Evolutionary conservation across 2,797 vertebrate species (phyloP).

Genomic region (Diceros bicornis): DNA sequence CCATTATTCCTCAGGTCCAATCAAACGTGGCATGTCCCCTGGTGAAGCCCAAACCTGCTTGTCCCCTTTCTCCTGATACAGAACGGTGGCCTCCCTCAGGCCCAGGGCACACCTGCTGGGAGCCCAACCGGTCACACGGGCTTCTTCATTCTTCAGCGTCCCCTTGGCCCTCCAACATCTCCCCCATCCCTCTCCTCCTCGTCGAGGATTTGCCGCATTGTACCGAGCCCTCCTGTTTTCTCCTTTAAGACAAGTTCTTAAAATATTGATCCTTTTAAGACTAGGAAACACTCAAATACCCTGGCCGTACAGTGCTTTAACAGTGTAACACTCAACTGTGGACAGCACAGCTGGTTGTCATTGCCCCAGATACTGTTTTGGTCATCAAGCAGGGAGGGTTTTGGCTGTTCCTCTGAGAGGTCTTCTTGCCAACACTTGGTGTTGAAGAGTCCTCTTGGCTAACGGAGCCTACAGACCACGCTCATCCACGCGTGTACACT

Average conservation of each 20-base stretch:
- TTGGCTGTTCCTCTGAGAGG: not conserved
- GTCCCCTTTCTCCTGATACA: not conserved
- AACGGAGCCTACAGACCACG: accelerated
- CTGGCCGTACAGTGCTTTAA: too few relatives aligned
- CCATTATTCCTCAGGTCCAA: not conserved
- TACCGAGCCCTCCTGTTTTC: not conserved
- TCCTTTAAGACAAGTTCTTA: not conserved
- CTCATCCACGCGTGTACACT: accelerated
- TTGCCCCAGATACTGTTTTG: accelerated
- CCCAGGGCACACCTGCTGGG: not conserved
- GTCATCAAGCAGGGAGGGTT: accelerated
- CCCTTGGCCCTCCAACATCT: not conserved
- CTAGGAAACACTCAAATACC: accelerated
- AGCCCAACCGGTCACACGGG: not conserved
- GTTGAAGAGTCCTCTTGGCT: not conserved
- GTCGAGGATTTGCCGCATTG: not conserved
- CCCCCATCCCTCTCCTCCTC: not conserved
- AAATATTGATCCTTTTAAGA: not conserved
- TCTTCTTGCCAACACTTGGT: accelerated
- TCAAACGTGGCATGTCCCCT: accelerated
- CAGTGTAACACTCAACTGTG: too few relatives aligned
- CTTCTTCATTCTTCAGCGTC: not conserved
- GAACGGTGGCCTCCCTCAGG: not conserved
- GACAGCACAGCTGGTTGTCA: accelerated
- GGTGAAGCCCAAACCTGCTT: not conserved